phyloP scores from a whole-genome alignment of 2,113 vertebrate species.

The Cichladusa arquata region DNA sequence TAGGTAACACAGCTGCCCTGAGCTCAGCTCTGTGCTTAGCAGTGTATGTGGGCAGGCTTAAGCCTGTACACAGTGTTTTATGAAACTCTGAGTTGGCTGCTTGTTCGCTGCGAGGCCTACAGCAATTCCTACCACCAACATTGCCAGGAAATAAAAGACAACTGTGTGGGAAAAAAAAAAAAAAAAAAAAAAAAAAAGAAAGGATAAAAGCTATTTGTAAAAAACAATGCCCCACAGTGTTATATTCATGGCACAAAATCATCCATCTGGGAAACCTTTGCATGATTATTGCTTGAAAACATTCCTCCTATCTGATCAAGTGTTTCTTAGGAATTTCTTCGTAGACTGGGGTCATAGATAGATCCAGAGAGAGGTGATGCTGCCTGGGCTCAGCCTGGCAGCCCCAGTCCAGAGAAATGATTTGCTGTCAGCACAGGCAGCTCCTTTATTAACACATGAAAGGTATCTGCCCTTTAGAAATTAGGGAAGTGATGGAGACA shows the following conservation, averaged over 20 bases:
- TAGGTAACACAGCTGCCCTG: background rate
- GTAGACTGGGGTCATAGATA: background rate
- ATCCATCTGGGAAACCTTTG: slow-evolving; percentile 41
- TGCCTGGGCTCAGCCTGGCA: background rate
- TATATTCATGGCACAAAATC: slow-evolving; percentile 35
- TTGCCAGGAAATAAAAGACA: slow-evolving; percentile 28
- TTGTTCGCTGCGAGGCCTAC: slow-evolving; percentile 59
- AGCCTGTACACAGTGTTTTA: slow-evolving; percentile 16
- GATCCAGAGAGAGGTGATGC: background rate
- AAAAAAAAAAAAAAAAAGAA: background rate
- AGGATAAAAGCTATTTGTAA: background rate
- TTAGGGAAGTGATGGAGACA: background rate
- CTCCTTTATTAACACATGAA: background rate
- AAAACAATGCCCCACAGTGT: slow-evolving; percentile 1
- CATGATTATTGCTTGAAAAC: slow-evolving; percentile 39
- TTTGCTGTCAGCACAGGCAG: background rate
- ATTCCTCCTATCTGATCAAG: slow-evolving; percentile 51
- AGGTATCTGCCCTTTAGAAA: background rate
- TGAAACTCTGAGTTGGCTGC: slow-evolving; percentile 6
- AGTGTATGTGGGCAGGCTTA: background rate
- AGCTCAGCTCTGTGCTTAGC: background rate
- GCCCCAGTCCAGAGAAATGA: background rate
- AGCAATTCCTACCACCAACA: slow-evolving; percentile 53
- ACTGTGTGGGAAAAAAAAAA: background rate
- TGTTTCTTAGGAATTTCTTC: slow-evolving; percentile 20